Evolutionary conservation across 2,113 vertebrate genomes (phyloP), one percentile per base, ranked within the genome.

Genomic region (Stegastes partitus): DNA sequence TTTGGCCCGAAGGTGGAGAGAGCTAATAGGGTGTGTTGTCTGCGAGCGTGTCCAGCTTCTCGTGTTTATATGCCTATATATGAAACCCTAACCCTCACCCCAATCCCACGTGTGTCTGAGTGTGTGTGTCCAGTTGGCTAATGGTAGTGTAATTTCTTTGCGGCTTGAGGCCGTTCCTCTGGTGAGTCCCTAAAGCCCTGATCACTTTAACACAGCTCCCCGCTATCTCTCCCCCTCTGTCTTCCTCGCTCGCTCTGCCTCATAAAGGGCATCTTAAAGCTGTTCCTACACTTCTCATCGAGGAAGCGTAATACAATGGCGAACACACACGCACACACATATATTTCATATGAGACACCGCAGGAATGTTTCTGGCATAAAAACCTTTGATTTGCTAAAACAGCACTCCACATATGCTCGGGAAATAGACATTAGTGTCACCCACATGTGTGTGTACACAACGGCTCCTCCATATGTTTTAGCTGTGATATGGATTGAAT

Each of bases 161-260:
- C 28, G 84, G 92, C 88, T 74, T 25, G n/a, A 70, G 71, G 86
- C 85, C 85, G 74, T 89, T 92, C 81, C 84, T 87, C 89, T 83
- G 86, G 69, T 47, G 54, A 74, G 76, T 93, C 93, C 87, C 92
- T 81, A 77, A 94, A 93, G 89, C 92, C 90, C 93, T 93, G 91
- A 95, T 94, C 90, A 91, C 92, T 94, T 94, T 94, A 94, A 92
- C 93, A 95, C 90, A 84, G 83, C 58, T 88, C 69, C 57, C 37
- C 53, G 85, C 81, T 57, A 75, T 81, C 84, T 84, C 84, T 78
- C 76, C 44, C 61, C 22, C 57, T 72, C 47, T 0, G 34, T 66
- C 67, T 51, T 70, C 61, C 58, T 72, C 4, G 6, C 77, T 73
- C 5, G 2, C 77, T 75, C 79, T 68, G 64, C 64, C 67, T 74